Percentiles rank a stretch among this genome's conserved stretches.
phyloP scores from a whole-genome alignment of 2,113 vertebrate species.

The Eurystomus gularis region DNA sequence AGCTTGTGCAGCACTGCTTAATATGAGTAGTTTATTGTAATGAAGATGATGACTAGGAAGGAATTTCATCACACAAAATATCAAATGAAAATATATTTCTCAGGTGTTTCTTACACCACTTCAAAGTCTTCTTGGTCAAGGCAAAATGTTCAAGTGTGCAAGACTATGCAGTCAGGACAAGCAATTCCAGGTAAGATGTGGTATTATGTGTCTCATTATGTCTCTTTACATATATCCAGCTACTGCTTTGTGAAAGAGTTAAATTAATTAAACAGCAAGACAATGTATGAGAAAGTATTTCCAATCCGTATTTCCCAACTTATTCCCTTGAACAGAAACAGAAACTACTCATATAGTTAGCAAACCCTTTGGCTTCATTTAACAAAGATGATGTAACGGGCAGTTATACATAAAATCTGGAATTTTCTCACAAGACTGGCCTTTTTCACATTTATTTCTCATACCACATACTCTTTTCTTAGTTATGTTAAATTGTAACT shows the following conservation, averaged over 20 bases:
- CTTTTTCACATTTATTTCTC: not conserved
- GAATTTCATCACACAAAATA: not conserved
- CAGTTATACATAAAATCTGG: not conserved
- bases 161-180: not conserved
- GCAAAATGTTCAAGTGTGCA: not conserved
- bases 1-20: not conserved
- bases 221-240: not conserved
- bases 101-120: not conserved
- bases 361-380: fast-evolving
- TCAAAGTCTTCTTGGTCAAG: not conserved
- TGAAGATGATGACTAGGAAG: not conserved
- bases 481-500: not conserved
- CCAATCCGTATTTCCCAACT: not conserved
- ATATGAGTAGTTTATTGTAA: fast-evolving
- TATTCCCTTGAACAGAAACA: not conserved
- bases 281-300: not conserved
- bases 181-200: not conserved
- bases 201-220: not conserved
- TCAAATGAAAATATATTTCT: not conserved
- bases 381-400: not conserved
- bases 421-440: not conserved
- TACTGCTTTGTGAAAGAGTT: not conserved
- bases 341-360: not conserved
- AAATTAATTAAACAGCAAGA: not conserved
- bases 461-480: not conserved